Evolutionary conservation across 2,797 vertebrate genomes (phyloP).

Genomic region (Fringilla coelebs): DNA sequence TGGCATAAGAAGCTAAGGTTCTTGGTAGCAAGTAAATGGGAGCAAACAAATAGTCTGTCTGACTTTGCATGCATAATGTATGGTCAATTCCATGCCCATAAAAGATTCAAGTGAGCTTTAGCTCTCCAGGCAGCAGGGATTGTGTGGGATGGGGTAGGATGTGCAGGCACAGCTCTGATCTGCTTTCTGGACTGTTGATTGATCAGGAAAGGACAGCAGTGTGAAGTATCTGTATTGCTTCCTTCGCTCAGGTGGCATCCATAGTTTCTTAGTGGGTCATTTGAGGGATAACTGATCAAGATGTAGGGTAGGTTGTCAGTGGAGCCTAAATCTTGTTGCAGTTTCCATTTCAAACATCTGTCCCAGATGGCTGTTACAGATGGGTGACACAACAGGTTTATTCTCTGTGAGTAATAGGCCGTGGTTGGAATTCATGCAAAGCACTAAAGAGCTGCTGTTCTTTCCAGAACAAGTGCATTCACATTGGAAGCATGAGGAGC

Average conservation of each 20-base stretch:
- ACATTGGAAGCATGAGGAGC: not conserved
- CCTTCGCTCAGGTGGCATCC: not conserved
- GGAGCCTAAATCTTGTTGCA: not conserved
- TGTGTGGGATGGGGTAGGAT: not conserved
- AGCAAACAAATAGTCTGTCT: not conserved
- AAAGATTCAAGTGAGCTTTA: not conserved
- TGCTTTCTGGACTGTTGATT: not conserved
- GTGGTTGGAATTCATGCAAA: not conserved
- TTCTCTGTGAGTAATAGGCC: not conserved
- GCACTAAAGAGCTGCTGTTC: not conserved
- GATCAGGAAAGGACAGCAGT: not conserved
- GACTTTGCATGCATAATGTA: not conserved
- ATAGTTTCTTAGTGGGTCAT: not conserved
- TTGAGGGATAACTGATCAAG: not conserved
- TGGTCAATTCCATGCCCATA: not conserved
- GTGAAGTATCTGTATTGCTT: not conserved
- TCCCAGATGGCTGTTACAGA: conserved; percentile 24
- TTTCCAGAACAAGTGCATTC: not conserved
- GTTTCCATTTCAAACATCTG: conserved; percentile 5
- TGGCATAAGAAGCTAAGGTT: not conserved
- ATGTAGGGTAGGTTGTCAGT: not conserved
- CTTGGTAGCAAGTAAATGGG: not conserved
- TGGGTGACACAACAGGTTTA: not conserved
- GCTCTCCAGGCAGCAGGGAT: not conserved
- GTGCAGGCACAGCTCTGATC: not conserved